phyloP scores from a whole-genome alignment of 2,113 vertebrate genomes.

The Nesogale talazaci region DNA sequence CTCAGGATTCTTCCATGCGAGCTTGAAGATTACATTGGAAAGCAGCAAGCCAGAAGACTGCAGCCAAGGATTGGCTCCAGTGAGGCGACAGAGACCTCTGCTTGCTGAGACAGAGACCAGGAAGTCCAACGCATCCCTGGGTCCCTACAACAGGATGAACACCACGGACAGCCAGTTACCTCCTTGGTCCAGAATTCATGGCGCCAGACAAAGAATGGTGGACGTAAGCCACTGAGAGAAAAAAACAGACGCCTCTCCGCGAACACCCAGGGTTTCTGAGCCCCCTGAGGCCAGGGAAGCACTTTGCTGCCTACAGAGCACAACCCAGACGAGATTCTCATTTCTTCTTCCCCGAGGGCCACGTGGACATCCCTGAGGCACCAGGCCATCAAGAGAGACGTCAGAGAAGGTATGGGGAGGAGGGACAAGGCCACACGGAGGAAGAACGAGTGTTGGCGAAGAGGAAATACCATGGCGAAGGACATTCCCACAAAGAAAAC shows the following conservation, averaged over 20 bases:
- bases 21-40: constrained; percentile 60
- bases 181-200: neutral
- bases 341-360: neutral
- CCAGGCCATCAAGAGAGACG: neutral
- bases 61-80: constrained; percentile 7
- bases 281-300: neutral
- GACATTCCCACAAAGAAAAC: neutral
- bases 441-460: neutral
- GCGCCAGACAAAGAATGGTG: neutral
- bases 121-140: fast-evolving
- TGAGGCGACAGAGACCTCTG: neutral
- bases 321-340: neutral
- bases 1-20: constrained; percentile 24
- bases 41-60: constrained; percentile 67
- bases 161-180: neutral
- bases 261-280: neutral
- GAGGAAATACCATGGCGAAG: fast-evolving
- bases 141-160: neutral
- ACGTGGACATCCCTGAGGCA: neutral
- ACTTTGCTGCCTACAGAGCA: no score
- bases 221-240: neutral
- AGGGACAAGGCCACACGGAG: no score
- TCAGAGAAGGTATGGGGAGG: neutral
- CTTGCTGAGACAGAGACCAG: neutral
- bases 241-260: neutral